These are phyloP conservation scores for Panonychus citri DNA, from an alignment of 1,140 invertebrate genomes.

Conservation along the genomic window DNA sequence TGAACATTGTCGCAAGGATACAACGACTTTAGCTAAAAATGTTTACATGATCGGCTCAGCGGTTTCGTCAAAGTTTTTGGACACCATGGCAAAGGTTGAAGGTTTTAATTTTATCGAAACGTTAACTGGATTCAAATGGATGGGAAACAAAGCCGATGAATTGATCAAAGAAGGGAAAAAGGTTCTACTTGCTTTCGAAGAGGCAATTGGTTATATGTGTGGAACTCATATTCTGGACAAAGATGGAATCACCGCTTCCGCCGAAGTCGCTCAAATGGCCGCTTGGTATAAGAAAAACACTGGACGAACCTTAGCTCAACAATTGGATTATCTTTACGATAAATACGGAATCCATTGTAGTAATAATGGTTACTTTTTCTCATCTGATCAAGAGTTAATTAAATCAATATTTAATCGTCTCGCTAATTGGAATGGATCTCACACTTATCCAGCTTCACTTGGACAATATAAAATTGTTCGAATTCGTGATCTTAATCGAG, in stretches of 20 bases:
- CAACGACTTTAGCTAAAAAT: slow-evolving; percentile 21
- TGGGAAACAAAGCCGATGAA: slow-evolving; percentile 71
- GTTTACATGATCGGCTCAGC: slow-evolving; percentile 73
- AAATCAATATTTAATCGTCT: slow-evolving; percentile 55
- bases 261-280: slow-evolving; percentile 49
- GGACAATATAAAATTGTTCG: slow-evolving; percentile 44
- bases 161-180: slow-evolving; percentile 35
- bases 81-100: slow-evolving; percentile 51
- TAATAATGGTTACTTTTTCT: slow-evolving; percentile 68
- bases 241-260: slow-evolving; percentile 73
- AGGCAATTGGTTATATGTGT: slow-evolving; percentile 74
- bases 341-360: slow-evolving; percentile 61
- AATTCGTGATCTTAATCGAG: slow-evolving; percentile 67
- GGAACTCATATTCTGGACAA: slow-evolving; percentile 67
- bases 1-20: slow-evolving; percentile 12
- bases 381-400: slow-evolving; percentile 44
- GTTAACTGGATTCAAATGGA: slow-evolving; percentile 98
- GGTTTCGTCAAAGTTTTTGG: slow-evolving; percentile 89
- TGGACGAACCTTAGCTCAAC: slow-evolving; percentile 39
- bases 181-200: slow-evolving; percentile 82
- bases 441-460: slow-evolving; percentile 19
- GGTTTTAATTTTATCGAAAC: slow-evolving; percentile 77
- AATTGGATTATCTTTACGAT: slow-evolving; percentile 47
- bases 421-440: slow-evolving; percentile 40
- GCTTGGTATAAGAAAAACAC: slow-evolving; percentile 31